Evolutionary conservation across 2,113 vertebrate species (phyloP).

Genomic region (Charina bottae): DNA sequence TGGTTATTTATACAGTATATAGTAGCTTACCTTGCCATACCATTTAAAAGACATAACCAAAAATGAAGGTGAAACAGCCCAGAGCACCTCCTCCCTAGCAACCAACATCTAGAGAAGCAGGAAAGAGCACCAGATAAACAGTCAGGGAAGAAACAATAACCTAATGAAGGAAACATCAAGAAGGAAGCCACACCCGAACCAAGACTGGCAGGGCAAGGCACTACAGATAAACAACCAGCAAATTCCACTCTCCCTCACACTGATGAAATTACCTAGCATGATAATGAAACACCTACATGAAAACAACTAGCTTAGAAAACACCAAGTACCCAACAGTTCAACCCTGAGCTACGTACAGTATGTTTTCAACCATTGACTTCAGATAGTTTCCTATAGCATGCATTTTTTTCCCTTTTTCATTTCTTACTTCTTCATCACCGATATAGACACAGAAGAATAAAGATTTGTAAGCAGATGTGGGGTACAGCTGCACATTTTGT

Average conservation of each 20-base stretch:
- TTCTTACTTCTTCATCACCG: neutral
- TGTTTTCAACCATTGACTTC: neutral
- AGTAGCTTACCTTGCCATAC: no score
- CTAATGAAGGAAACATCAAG: neutral
- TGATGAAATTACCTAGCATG: neutral
- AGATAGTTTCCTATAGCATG: neutral
- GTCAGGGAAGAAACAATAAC: no score
- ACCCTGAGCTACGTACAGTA: neutral
- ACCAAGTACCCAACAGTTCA: neutral
- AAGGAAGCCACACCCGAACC: neutral
- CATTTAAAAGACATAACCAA: no score
- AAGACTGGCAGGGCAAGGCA: neutral
- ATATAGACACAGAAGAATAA: neutral
- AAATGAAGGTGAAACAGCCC: no score
- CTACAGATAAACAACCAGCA: neutral
- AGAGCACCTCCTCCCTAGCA: no score
- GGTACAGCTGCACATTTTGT: neutral
- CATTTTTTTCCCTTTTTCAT: neutral
- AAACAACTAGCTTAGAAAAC: neutral
- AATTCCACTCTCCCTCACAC: neutral
- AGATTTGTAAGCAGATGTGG: neutral
- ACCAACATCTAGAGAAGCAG: no score
- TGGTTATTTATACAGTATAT: no score
- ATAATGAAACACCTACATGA: neutral
- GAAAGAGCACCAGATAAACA: no score